phyloP scores from a whole-genome alignment of 2,888 invertebrate genomes.

The Odontothrips loti region DNA sequence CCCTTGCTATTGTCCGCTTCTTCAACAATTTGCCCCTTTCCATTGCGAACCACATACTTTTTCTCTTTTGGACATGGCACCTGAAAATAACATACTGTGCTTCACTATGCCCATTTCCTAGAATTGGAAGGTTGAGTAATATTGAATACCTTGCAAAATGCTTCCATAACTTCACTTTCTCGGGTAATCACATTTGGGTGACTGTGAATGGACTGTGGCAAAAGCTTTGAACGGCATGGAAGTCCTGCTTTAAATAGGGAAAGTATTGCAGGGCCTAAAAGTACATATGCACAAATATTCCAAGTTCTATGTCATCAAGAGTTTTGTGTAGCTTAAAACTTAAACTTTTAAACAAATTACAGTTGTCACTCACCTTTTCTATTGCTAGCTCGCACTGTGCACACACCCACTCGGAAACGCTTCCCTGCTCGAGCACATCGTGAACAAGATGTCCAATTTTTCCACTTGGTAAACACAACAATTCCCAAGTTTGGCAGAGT shows the following conservation, averaged over 20 bases:
- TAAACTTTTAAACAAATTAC: background rate
- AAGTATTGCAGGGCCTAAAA: conserved; percentile 40
- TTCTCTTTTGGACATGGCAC: conserved; percentile 42
- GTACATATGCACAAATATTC: too few species aligned
- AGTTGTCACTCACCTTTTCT: conserved; percentile 41
- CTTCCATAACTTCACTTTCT: conserved; percentile 54
- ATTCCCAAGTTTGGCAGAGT: conserved; percentile 44
- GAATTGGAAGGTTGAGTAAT: conserved; percentile 28
- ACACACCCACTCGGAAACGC: conserved; percentile 53
- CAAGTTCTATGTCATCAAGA: background rate
- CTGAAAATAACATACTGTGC: background rate
- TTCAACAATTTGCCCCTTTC: conserved; percentile 53
- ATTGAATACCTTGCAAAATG: conserved; percentile 52
- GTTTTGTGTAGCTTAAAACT: conserved; percentile 31
- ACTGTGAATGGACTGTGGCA: conserved; percentile 48
- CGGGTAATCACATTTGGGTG: conserved; percentile 47
- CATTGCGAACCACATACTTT: conserved; percentile 54
- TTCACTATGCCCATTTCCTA: background rate
- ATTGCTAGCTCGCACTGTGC: conserved; percentile 43
- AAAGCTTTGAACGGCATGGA: conserved; percentile 56
- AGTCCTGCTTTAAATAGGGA: conserved; percentile 53
- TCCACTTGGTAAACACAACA: conserved; percentile 55
- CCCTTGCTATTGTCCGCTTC: conserved; percentile 58
- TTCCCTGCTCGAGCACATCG: conserved; percentile 57
- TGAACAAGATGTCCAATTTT: conserved; percentile 62